Percentiles rank a stretch among this genome's conserved stretches.
Evolutionary conservation across 2,797 vertebrate species (phyloP).

Genomic region (Pangasius larnaudii): DNA sequence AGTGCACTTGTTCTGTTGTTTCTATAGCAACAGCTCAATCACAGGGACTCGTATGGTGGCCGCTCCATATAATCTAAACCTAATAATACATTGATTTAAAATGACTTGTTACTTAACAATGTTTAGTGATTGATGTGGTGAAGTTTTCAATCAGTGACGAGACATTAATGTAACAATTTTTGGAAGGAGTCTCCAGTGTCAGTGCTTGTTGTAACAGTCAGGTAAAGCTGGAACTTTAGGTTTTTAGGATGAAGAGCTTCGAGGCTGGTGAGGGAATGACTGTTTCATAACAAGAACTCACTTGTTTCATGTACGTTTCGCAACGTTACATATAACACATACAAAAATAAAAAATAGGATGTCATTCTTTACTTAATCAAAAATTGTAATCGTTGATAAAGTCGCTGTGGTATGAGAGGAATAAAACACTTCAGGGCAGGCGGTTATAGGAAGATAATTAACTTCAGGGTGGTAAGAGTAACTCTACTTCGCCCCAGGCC

Average conservation of each 20-base stretch:
- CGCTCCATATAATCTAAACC: not conserved
- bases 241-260: not conserved
- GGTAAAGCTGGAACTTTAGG: not conserved
- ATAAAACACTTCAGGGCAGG: not conserved
- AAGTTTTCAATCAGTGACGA: not conserved
- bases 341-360: not conserved
- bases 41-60: not conserved
- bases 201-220: not conserved
- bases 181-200: not conserved
- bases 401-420: not conserved
- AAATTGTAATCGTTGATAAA: not conserved
- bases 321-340: not conserved
- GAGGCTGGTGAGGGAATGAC: not conserved
- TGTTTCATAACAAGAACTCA: not conserved
- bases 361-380: not conserved
- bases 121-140: not conserved
- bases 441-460: not conserved
- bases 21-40: constrained; percentile 15
- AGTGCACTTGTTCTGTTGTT: not conserved
- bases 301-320: not conserved
- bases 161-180: not conserved
- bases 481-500: not conserved
- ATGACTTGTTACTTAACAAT: not conserved
- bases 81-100: not conserved
- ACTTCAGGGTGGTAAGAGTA: not conserved